Evolutionary conservation across 2,888 invertebrate genomes (phyloP).

Genomic region (Eulithis prunata): DNA sequence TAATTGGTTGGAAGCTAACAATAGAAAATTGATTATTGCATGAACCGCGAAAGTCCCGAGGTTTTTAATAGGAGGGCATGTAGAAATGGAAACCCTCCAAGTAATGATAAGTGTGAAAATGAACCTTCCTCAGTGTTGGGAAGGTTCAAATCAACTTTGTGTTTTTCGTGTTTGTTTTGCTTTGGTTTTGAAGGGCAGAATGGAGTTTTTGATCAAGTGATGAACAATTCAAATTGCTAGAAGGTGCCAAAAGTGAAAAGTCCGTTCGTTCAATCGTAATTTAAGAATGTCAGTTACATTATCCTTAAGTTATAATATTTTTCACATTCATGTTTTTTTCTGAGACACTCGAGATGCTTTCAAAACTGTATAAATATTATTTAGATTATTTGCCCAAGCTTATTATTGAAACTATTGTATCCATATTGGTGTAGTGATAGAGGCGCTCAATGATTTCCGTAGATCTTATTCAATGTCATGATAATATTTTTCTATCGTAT

Average conservation of each 20-base stretch:
- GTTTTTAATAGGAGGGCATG: conserved; percentile 22
- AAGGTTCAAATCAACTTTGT: conserved; percentile 19
- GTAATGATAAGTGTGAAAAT: conserved; percentile 42
- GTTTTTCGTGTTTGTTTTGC: conserved; percentile 17
- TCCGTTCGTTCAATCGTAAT: conserved; percentile 13
- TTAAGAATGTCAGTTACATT: neutral
- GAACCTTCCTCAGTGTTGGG: conserved; percentile 16
- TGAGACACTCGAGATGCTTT: neutral
- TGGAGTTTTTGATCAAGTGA: conserved; percentile 14
- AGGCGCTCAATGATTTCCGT: conserved; percentile 22
- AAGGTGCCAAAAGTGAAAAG: conserved; percentile 25
- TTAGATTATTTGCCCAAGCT: conserved; percentile 2
- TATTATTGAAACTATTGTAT: conserved; percentile 7
- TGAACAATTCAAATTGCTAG: conserved; percentile 12
- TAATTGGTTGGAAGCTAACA: neutral
- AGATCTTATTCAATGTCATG: conserved; percentile 9
- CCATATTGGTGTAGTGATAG: conserved; percentile 11
- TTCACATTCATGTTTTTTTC: neutral
- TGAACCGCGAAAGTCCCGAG: conserved; percentile 15
- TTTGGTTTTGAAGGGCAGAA: neutral
- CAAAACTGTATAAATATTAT: neutral
- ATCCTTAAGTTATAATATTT: neutral
- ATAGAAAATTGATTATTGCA: neutral
- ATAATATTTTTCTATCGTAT: conserved; percentile 26
- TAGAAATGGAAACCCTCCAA: conserved; percentile 60